Evolutionary conservation across 2,888 invertebrate species (phyloP).

Genomic region (Buathra laborator): DNA sequence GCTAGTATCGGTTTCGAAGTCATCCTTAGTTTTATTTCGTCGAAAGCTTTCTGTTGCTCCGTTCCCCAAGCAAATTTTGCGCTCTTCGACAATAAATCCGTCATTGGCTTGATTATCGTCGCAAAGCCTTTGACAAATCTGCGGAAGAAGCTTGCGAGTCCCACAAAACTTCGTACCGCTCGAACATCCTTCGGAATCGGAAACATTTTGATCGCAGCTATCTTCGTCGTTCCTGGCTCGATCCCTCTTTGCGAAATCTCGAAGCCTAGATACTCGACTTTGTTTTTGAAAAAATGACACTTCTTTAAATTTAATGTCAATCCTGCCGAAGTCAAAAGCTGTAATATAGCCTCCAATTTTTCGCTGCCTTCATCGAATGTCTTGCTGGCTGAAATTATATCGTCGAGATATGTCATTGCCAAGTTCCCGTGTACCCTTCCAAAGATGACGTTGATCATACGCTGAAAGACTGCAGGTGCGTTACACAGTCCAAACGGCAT

Average conservation of each 20-base stretch:
- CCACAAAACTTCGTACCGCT: slow-evolving; percentile 75
- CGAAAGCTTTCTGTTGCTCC: slow-evolving; percentile 75
- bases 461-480: slow-evolving; percentile 75
- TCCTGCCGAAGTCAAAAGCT: slow-evolving; percentile 63
- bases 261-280: slow-evolving; percentile 75
- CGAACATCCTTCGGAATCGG: slow-evolving; percentile 70
- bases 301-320: slow-evolving; percentile 75
- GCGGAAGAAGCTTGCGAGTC: slow-evolving; percentile 76
- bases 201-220: slow-evolving; percentile 67
- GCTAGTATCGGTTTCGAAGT: slow-evolving; percentile 73
- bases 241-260: slow-evolving; percentile 71
- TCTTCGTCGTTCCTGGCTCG: slow-evolving; percentile 69
- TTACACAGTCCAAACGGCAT: slow-evolving; percentile 81
- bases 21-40: slow-evolving; percentile 72
- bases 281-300: slow-evolving; percentile 70
- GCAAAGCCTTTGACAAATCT: slow-evolving; percentile 75
- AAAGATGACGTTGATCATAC: slow-evolving; percentile 77
- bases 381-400: slow-evolving; percentile 70
- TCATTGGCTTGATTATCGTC: slow-evolving; percentile 72
- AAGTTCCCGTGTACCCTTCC: slow-evolving; percentile 30
- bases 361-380: slow-evolving; percentile 68
- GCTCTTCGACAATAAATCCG: slow-evolving; percentile 72
- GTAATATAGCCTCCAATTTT: slow-evolving; percentile 69
- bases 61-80: slow-evolving; percentile 66
- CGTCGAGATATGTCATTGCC: slow-evolving; percentile 71